phyloP scores from a whole-genome alignment of 2,888 invertebrate genomes.

The Carpatolechia fugitivella region DNA sequence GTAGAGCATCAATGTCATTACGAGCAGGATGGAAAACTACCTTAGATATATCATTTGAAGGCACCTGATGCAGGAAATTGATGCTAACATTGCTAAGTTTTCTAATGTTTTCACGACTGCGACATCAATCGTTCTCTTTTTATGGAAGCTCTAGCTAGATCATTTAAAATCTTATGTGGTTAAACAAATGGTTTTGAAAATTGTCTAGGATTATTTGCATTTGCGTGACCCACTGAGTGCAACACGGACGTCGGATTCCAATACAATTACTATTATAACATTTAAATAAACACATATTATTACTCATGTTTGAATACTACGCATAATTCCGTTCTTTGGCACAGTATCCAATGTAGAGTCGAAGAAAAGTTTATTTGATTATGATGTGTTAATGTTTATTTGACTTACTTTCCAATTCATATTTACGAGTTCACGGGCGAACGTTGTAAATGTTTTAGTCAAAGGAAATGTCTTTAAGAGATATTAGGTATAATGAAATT shows the following conservation, averaged over 20 bases:
- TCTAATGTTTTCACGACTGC: background rate
- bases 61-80: background rate
- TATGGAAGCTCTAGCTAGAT: background rate
- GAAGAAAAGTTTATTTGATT: background rate
- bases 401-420: background rate
- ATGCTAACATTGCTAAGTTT: background rate
- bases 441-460: background rate
- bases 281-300: background rate
- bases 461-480: background rate
- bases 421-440: background rate
- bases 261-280: background rate
- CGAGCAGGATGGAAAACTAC: background rate
- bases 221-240: background rate
- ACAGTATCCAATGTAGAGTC: background rate
- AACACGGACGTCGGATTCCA: background rate
- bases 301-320: background rate
- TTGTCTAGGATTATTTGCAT: background rate
- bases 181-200: background rate
- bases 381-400: background rate
- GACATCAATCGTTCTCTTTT: too few relatives aligned
- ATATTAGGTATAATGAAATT: too few relatives aligned
- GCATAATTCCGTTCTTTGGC: background rate
- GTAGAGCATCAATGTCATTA: conserved; percentile 1
- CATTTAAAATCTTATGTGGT: background rate
- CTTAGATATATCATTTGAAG: background rate